Evolutionary conservation across 2,797 vertebrate genomes (phyloP).

Genomic region (Labeo calbasu): DNA sequence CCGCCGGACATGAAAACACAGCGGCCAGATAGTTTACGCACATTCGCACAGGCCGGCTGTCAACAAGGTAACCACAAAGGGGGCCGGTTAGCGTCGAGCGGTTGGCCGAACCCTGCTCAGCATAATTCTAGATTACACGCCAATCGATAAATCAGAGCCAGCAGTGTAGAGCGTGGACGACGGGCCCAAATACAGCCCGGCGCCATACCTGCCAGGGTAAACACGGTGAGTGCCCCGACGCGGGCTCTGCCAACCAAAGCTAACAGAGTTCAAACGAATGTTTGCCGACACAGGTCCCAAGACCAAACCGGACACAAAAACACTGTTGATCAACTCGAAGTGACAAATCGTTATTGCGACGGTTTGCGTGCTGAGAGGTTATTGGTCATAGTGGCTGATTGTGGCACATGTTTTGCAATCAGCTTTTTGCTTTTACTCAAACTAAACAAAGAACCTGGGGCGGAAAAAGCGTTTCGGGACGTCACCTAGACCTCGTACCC

Average conservation of each 20-base stretch:
- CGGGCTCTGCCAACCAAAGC: conserved; percentile 33
- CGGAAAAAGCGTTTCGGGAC: conserved; percentile 53
- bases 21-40: conserved; percentile 49
- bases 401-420: conserved; percentile 11
- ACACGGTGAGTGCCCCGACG: conserved; percentile 40
- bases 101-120: conserved; percentile 74
- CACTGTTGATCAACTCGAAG: conserved; percentile 23
- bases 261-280: conserved; percentile 27
- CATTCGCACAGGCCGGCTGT: conserved; percentile 54
- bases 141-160: conserved; percentile 73
- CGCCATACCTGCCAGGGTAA: conserved; percentile 49
- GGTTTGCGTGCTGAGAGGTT: conserved; percentile 3
- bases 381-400: conserved; percentile 9
- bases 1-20: conserved; percentile 7
- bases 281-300: conserved; percentile 17
- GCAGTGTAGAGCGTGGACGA: conserved; percentile 21
- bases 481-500: conserved; percentile 44
- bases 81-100: conserved; percentile 75
- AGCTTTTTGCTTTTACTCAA: conserved; percentile 29
- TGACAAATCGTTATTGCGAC: conserved; percentile 13
- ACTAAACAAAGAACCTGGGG: conserved; percentile 48
- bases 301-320: conserved; percentile 28
- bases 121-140: conserved; percentile 75
- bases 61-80: conserved; percentile 71
- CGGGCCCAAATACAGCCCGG: conserved; percentile 31